Evolutionary conservation across 2,113 vertebrate species (phyloP), one percentile per base, ranked within the genome.

Genomic region (Theristicus caerulescens): DNA sequence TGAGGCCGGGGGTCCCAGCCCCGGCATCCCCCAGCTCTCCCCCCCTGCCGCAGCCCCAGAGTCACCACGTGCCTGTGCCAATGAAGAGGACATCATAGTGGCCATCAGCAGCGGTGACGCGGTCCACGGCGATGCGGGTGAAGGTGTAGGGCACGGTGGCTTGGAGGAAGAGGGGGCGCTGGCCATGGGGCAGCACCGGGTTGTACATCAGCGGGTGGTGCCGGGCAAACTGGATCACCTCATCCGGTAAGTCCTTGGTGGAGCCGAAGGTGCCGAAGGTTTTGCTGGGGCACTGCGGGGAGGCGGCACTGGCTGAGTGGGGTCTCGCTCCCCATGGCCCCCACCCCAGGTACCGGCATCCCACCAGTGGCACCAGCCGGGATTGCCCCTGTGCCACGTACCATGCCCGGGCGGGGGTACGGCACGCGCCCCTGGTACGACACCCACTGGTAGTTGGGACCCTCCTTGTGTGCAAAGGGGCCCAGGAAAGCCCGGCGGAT

Each of bases 381-480:
- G 69, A 70, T 2, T 2, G 9, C 4, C 31, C 14, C 16, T 3
- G 31, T 14, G 25, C 38, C 74, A 98, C 99, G 1, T 96, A 99
- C 99, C 99, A 99, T 99, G 97, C 99, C 99, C 1, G 99, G 99
- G 38, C 99, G 99, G 34, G 99, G 99, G 91, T 99, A 99, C 0
- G 99, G 99, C 58, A 99, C 99, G 4, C 99, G 99, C 11, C 99
- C 99, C 97, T 99, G 99, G 97, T 99, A 99, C 1, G 99, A 98
- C 93, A 99, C 98, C 99, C 99, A 99, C 97, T 99, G 99, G 93
- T 99, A 99, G 96, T 98, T 99, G 83, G 99, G 99, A 47, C 99
- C 99, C 96, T 99, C 99, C 97, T 99, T 99, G 98, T 99, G 99
- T 7, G 99, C 99, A 14, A 99, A 99, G 21, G 99, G 99, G 79